These are phyloP conservation scores for Pan paniscus DNA, from an alignment of 2,113 vertebrate species.

Conservation along the genomic window DNA sequence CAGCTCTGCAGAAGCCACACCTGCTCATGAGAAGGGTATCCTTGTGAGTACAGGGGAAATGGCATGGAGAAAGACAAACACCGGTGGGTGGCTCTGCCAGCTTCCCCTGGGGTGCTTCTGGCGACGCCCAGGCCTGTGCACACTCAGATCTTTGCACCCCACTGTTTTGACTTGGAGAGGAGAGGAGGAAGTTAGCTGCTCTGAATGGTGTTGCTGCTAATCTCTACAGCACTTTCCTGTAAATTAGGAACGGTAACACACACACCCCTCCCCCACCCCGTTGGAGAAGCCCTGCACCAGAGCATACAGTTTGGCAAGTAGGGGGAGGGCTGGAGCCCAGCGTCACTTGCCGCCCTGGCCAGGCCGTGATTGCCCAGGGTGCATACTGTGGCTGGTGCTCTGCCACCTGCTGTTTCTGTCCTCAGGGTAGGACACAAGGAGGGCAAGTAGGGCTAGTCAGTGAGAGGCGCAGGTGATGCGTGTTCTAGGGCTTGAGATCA, in stretches of 20 bases:
- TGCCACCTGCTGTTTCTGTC: not conserved
- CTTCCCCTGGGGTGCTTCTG: not conserved
- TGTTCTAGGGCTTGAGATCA: not conserved
- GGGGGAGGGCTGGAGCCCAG: not conserved
- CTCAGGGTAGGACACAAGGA: not conserved
- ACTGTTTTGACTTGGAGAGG: not conserved
- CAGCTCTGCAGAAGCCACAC: not conserved
- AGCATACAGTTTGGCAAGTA: not conserved
- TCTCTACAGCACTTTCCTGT: not conserved
- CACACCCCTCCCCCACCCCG: too few relatives aligned
- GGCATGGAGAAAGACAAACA: not conserved
- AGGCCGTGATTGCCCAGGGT: too few relatives aligned
- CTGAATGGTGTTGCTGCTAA: not conserved
- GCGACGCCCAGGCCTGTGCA: accelerated
- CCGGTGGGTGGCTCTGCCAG: not conserved
- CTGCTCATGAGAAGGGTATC: not conserved
- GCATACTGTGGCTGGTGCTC: not conserved
- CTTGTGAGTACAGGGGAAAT: not conserved
- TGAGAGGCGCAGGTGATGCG: not conserved
- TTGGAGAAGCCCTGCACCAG: not conserved
- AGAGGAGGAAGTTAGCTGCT: not conserved
- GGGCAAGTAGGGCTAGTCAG: not conserved
- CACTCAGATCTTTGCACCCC: not conserved
- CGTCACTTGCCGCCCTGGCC: not conserved
- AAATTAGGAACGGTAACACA: not conserved